Conservation (phyloP, 1,140 invertebrate genomes). For the Drosophila leontia region DNA sequence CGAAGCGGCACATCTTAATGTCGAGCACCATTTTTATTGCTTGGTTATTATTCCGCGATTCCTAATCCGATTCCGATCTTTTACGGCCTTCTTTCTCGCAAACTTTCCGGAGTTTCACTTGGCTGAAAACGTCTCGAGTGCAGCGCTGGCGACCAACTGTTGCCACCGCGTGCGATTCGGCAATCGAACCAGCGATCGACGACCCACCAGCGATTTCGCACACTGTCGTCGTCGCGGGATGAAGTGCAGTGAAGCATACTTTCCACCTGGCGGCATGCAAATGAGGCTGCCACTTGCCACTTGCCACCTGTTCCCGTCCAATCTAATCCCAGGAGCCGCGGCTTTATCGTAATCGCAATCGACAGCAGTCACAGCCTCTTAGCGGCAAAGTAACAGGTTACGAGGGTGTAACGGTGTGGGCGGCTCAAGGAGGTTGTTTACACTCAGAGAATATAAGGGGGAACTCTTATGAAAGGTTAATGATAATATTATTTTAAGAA, state of each 20-base stretch:
- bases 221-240: constrained; percentile 15
- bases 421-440: not conserved
- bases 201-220: constrained; percentile 31
- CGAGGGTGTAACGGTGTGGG: constrained; percentile 6
- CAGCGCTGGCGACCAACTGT: constrained; percentile 74
- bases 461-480: no score
- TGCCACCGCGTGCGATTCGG: constrained; percentile 34
- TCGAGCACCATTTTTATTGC: constrained; percentile 85
- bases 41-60: constrained; percentile 11
- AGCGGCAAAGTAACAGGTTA: constrained; percentile 54
- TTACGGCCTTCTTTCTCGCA: not conserved
- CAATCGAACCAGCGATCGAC: constrained; percentile 46
- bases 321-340: constrained; percentile 5
- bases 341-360: constrained; percentile 53
- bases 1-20: constrained; percentile 88
- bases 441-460: constrained; percentile 3
- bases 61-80: not conserved
- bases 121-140: constrained; percentile 21
- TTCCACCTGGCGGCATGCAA: constrained; percentile 69
- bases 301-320: not conserved
- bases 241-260: constrained; percentile 69
- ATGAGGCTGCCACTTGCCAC: constrained; percentile 62
- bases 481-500: not conserved
- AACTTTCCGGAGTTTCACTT: constrained; percentile 18
- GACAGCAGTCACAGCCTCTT: constrained; percentile 73